Evolutionary conservation across 2,888 invertebrate species (phyloP).

Genomic region (Lepidochitona cinerea): DNA sequence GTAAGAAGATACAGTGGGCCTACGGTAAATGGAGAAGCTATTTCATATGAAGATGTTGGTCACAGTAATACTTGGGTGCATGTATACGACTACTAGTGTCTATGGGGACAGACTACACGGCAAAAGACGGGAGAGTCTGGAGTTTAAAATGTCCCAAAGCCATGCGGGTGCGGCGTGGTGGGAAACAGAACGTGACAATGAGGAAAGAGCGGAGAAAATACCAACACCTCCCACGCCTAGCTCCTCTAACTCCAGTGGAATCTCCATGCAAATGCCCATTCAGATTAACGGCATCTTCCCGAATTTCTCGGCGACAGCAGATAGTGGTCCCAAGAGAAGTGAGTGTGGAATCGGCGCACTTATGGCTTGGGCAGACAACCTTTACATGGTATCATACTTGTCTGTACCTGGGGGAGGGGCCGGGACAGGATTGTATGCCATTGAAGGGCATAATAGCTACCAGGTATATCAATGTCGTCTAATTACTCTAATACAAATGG

Average conservation of each 20-base stretch:
- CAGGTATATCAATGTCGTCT: too few species aligned
- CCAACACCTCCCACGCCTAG: conserved; percentile 3
- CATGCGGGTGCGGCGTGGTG: too few species aligned
- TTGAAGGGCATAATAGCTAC: conserved; percentile 19
- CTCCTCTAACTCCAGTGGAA: not conserved
- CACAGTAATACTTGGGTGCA: too few species aligned
- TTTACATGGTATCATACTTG: conserved; percentile 35
- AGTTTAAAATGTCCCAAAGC: too few species aligned
- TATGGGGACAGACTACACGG: too few species aligned
- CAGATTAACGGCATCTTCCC: conserved; percentile 28
- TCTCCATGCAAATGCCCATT: not conserved
- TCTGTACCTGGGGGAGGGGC: conserved; percentile 27
- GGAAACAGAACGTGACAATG: not conserved
- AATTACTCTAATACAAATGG: too few species aligned
- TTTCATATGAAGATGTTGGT: too few species aligned
- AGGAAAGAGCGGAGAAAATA: not conserved
- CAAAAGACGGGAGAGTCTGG: too few species aligned
- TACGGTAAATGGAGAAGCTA: too few species aligned
- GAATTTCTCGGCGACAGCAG: conserved; percentile 23
- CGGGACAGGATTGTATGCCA: conserved; percentile 35
- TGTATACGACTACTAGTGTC: too few species aligned
- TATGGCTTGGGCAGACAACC: conserved; percentile 36
- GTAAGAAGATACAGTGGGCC: too few species aligned
- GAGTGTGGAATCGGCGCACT: conserved; percentile 37
- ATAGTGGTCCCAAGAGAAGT: conserved; percentile 25